Evolutionary conservation across 2,888 invertebrate species (phyloP).

Genomic region (Chrysina gloriosa): DNA sequence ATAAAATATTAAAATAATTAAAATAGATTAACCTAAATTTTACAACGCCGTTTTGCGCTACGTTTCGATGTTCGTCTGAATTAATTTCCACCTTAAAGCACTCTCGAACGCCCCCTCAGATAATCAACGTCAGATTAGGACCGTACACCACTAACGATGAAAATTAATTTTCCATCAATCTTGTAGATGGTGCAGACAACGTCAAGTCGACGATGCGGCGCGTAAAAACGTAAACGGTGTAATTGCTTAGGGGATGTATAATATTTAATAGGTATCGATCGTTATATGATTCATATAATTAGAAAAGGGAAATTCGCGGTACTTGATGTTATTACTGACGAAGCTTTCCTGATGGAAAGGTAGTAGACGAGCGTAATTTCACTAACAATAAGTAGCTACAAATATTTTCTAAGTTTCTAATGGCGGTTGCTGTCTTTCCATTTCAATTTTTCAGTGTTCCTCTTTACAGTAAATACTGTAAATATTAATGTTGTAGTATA

Average conservation of each 20-base stretch:
- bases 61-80: constrained; percentile 11
- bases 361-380: background rate
- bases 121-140: constrained; percentile 25
- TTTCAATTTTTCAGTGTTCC: too few species aligned
- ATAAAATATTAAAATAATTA: background rate
- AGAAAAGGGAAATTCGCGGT: constrained; percentile 1
- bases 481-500: too few species aligned
- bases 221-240: constrained; percentile 3
- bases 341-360: constrained; percentile 1
- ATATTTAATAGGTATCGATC: constrained; percentile 13
- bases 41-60: background rate
- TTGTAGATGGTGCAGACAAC: background rate
- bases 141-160: constrained; percentile 16
- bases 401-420: too few species aligned
- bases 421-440: too few species aligned
- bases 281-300: constrained; percentile 6
- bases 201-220: background rate
- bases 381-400: too few species aligned
- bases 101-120: constrained; percentile 7
- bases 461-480: too few species aligned
- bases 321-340: background rate
- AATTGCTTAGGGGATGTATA: background rate
- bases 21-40: constrained; percentile 1
- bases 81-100: constrained; percentile 25
- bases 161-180: constrained; percentile 35